phyloP scores from a whole-genome alignment of 2,113 vertebrate genomes.

The Apteryx owenii region DNA sequence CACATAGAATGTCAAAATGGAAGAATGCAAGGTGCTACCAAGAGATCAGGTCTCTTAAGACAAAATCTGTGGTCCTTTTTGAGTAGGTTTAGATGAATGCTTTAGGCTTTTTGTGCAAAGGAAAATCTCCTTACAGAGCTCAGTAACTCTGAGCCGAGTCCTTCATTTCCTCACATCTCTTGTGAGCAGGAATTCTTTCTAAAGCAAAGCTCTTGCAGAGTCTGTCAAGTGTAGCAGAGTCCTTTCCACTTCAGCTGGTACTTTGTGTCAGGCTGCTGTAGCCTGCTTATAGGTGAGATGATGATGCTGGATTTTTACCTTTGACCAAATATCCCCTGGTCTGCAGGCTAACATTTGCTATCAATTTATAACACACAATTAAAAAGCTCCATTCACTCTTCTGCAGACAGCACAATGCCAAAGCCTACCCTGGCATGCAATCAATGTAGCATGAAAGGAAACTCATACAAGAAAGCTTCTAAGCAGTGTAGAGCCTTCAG shows the following conservation, averaged over 20 bases:
- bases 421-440: background rate
- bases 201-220: background rate
- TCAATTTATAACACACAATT: background rate
- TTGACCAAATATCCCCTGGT: background rate
- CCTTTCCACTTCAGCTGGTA: background rate
- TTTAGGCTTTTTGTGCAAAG: background rate
- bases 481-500: background rate
- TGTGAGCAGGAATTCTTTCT: fast-evolving
- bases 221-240: background rate
- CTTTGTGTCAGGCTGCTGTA: too few species aligned
- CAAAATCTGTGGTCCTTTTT: background rate
- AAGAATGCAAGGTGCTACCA: background rate
- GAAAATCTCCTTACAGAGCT: background rate
- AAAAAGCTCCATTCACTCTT: background rate
- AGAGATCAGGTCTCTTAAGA: background rate
- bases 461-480: background rate
- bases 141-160: background rate
- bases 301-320: background rate
- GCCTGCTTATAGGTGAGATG: background rate
- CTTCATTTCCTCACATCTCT: background rate
- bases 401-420: background rate
- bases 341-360: background rate
- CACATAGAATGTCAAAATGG: background rate
- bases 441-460: background rate
- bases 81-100: background rate